phyloP scores from a whole-genome alignment of 2,113 vertebrate species.

The Anhinga anhinga region DNA sequence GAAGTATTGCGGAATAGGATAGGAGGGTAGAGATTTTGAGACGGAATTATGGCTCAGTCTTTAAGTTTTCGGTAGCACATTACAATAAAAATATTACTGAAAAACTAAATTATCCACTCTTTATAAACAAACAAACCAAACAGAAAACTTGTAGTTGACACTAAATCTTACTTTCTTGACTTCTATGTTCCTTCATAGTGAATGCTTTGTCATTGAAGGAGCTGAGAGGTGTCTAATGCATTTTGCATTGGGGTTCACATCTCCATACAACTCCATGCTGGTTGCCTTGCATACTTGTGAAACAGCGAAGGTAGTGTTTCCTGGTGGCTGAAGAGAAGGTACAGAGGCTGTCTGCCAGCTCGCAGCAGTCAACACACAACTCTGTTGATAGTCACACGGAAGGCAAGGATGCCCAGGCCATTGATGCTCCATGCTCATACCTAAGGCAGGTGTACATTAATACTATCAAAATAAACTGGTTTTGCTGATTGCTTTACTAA shows the following conservation, averaged over 20 bases:
- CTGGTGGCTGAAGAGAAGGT: conserved; percentile 19
- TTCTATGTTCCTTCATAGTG: background rate
- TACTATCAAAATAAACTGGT: background rate
- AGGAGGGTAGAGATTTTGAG: background rate
- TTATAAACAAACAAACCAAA: background rate
- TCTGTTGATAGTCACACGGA: conserved; percentile 31
- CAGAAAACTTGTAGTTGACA: background rate
- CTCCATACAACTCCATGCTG: background rate
- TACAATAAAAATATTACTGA: background rate
- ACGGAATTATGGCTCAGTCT: background rate
- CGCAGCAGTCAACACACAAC: background rate
- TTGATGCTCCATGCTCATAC: background rate
- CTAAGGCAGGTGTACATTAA: background rate
- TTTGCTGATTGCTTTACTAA: background rate
- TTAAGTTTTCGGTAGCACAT: background rate
- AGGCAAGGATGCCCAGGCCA: background rate
- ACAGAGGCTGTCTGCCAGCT: conserved; percentile 43
- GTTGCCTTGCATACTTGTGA: background rate
- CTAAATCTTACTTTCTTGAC: background rate
- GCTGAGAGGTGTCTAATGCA: background rate
- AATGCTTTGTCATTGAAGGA: background rate
- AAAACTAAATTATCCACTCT: background rate
- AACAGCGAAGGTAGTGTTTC: conserved; percentile 39
- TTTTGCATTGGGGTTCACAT: background rate
- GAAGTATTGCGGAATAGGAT: background rate